A percentile compares a stretch with the other conserved stretches of the same genome.
Conservation (phyloP, 2,888 invertebrate species). For the Nebria brevicollis region DNA sequence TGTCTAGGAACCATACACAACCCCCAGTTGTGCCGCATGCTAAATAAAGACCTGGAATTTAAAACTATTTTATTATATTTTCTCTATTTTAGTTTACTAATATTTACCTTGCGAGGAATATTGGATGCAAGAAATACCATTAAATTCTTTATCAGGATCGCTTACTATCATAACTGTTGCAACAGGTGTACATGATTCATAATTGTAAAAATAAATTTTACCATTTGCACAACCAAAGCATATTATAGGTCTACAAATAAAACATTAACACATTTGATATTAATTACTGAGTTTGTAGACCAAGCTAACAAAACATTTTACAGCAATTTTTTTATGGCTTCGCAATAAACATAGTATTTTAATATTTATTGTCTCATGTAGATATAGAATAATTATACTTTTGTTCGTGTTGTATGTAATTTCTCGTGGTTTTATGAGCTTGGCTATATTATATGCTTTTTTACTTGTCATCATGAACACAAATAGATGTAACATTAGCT, state of each 20-base stretch:
- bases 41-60: slow-evolving; percentile 65
- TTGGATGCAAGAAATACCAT: slow-evolving; percentile 61
- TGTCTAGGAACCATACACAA: slow-evolving; percentile 69
- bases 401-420: no score
- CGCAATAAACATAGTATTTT: no score
- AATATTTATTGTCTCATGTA: no score
- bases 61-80: slow-evolving; percentile 32
- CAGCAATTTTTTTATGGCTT: not conserved
- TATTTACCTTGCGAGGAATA: slow-evolving; percentile 68
- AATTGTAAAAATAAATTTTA: slow-evolving; percentile 63
- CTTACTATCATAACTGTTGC: slow-evolving; percentile 40
- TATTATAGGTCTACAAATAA: slow-evolving; percentile 62
- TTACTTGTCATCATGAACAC: slow-evolving; percentile 68
- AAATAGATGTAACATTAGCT: slow-evolving; percentile 61
- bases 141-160: slow-evolving; percentile 49
- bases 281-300: no score
- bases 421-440: not conserved
- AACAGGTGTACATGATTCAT: slow-evolving; percentile 55
- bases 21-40: slow-evolving; percentile 71
- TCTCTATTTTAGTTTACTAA: slow-evolving; percentile 17
- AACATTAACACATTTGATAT: not conserved
- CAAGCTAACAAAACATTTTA: not conserved
- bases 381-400: no score
- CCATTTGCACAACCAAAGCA: slow-evolving; percentile 66
- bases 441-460: slow-evolving; percentile 44